Percentiles rank a stretch among this genome's conserved stretches.
phyloP scores from a whole-genome alignment of 1,140 invertebrate species.

The Centruroides sculpturatus region DNA sequence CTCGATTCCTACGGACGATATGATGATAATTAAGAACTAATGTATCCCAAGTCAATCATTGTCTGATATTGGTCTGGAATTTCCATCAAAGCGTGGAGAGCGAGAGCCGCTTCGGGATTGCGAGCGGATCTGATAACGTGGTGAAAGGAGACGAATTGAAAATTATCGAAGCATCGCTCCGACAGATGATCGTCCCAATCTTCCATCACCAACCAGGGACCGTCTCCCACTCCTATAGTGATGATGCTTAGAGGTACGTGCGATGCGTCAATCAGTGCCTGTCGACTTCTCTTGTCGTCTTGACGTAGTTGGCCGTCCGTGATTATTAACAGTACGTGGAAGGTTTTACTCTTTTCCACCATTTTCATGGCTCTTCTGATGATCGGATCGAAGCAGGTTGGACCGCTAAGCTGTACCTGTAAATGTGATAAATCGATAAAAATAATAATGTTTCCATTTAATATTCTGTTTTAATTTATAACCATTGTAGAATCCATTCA shows the following conservation, averaged over 20 bases:
- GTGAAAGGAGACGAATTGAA: conserved; percentile 41
- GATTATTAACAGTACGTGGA: conserved; percentile 38
- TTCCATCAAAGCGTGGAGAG: conserved; percentile 13
- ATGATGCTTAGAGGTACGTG: conserved; percentile 38
- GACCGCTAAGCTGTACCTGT: conserved; percentile 13
- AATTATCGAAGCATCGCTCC: conserved; percentile 38
- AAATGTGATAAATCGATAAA: background rate
- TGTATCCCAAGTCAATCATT: conserved; percentile 7
- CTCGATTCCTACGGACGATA: no score
- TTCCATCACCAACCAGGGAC: conserved; percentile 39
- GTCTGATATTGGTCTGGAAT: conserved; percentile 14
- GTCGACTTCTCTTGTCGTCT: conserved; percentile 23
- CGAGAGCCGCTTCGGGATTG: conserved; percentile 11
- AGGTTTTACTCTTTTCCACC: conserved; percentile 16
- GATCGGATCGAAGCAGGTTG: conserved; percentile 8
- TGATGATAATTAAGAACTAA: no score
- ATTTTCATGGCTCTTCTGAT: conserved; percentile 8
- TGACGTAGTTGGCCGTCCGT: conserved; percentile 39
- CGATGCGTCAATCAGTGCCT: conserved; percentile 39
- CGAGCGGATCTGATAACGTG: conserved; percentile 12
- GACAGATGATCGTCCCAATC: conserved; percentile 38
- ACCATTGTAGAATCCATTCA: no score
- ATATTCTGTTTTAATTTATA: no score
- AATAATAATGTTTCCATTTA: no score
- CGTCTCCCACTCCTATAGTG: conserved; percentile 42